Base-by-base conservation (phyloP, 1,140 invertebrate species). In the Cyrtorhinus lividipennis region DNA sequence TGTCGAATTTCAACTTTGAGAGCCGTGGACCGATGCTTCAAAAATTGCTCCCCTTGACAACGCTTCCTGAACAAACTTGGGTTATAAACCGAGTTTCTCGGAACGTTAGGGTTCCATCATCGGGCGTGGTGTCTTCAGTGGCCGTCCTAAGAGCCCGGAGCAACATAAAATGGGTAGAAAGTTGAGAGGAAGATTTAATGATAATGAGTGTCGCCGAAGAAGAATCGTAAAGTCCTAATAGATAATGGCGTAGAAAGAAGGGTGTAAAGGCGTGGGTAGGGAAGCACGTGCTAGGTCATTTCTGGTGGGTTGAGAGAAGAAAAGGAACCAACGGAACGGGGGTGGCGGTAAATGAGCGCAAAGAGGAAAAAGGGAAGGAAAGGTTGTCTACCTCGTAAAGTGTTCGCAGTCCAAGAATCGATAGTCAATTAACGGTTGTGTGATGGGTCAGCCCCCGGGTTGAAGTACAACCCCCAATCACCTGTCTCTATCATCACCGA, bases 401-500 rank as follows among this genome's bases (percentile, higher is more conserved):
- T 22, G 48, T 22, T 53, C 48, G 10, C 48, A 53, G 48, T 53
- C 48, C 48, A 53, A 53, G 48, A 53, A 53, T 53, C 48, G 48
- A 53, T 53, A 53, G 48, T 53, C 48, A 53, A 53, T 53, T 53
- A 53, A 53, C 48, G 48, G 48, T 53, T 53, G 48, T 53, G 48
- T 53, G 48, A 53, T 53, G 48, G 48, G 48, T 53, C 48, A 53
- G 48, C 48, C 48, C 48, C 20, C 48, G 48, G 20, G 12, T 53
- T 53, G 48, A 53, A 53, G 48, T 53, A 53, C 48, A 53, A 20
- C 30, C 48, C 48, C 48, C 48, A 53, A 53, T 53, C 48, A 53
- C 48, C 48, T 53, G 48, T 53, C 48, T 53, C 18, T 53, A 53
- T 53, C 48, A 53, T 53, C 48, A 53, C 48, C 48, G 20, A 53